These are phyloP conservation scores for Tridacna crocea DNA, from an alignment of 2,888 invertebrate species.

Conservation along the genomic window DNA sequence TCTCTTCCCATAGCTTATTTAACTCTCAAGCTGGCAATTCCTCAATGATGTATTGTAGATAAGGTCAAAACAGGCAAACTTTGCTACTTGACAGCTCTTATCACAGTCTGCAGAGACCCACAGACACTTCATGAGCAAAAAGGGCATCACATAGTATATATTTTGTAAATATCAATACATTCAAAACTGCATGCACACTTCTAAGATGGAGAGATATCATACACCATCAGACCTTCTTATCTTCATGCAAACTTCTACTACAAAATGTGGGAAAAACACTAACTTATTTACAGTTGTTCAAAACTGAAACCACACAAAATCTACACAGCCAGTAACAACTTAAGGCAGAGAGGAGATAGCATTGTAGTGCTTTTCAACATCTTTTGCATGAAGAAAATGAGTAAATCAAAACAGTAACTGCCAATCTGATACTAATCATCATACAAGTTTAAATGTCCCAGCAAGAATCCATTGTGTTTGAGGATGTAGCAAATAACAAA, in stretches of 20 bases:
- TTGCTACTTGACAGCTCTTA: conserved; percentile 24
- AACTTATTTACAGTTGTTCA: conserved; percentile 2
- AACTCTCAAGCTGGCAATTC: background rate
- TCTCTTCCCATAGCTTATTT: background rate
- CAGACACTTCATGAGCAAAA: conserved; percentile 4
- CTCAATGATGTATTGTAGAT: background rate
- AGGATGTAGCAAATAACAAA: no score
- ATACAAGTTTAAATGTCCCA: no score
- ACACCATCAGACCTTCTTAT: conserved; percentile 9
- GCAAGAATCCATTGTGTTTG: no score
- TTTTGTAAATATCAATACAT: background rate
- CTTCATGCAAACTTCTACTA: conserved; percentile 24
- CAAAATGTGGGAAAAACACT: conserved; percentile 21
- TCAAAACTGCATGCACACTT: conserved; percentile 3
- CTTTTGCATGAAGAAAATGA: no score
- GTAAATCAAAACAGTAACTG: no score
- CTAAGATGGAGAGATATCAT: conserved; percentile 8
- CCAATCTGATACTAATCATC: no score
- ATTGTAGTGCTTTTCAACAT: no score
- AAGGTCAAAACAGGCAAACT: conserved; percentile 21
- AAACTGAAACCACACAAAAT: conserved; percentile 22
- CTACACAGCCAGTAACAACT: background rate
- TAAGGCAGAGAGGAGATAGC: conserved; percentile 8
- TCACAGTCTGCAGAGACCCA: conserved; percentile 5
- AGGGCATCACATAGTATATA: conserved; percentile 3